phyloP scores from a whole-genome alignment of 2,113 vertebrate genomes.

The Piliocolobus tephrosceles region DNA sequence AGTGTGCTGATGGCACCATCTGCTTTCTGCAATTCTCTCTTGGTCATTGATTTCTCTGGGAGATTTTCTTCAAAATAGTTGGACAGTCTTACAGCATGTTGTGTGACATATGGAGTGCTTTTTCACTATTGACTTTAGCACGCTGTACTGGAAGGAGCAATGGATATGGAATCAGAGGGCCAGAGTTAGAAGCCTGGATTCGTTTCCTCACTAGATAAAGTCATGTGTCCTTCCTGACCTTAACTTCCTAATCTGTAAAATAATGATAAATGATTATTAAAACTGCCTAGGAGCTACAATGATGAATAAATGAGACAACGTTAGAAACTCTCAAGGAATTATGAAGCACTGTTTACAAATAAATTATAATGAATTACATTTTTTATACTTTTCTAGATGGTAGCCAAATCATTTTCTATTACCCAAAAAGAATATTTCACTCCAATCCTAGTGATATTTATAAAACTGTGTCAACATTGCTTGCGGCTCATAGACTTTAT shows the following conservation, averaged over 20 bases:
- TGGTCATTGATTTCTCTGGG: constrained; percentile 75
- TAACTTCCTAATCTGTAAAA: neutral
- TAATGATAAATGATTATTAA: neutral
- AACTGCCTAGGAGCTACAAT: neutral
- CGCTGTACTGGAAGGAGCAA: constrained; percentile 22
- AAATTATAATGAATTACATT: neutral
- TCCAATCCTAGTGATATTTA: neutral
- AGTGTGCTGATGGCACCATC: constrained; percentile 70
- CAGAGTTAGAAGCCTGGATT: constrained; percentile 1
- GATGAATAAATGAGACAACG: neutral
- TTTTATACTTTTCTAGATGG: neutral
- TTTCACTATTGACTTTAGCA: constrained; percentile 48
- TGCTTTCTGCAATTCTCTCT: constrained; percentile 65
- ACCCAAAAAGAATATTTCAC: neutral
- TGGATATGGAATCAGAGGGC: neutral
- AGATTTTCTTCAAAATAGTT: constrained; percentile 68
- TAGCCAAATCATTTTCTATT: neutral
- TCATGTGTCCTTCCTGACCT: neutral
- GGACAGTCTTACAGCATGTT: constrained; percentile 62
- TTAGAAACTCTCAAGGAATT: neutral
- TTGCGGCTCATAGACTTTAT: neutral
- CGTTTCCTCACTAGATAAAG: neutral
- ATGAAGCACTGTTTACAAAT: neutral
- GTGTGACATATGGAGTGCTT: constrained; percentile 72
- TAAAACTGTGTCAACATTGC: neutral